Conservation (phyloP, 2,888 invertebrate species). For the Nebria brevicollis region DNA sequence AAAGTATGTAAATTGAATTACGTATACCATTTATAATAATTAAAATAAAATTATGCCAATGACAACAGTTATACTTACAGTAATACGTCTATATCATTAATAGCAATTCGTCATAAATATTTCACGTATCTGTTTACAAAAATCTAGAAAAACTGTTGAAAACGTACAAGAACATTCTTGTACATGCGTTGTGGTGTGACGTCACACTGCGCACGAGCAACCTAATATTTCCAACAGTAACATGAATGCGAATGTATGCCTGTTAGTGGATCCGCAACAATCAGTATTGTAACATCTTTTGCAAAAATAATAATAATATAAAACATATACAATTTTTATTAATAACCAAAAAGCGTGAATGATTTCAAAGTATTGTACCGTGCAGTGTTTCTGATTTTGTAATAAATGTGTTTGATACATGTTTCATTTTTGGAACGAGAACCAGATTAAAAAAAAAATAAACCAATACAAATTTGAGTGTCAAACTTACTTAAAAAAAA, state of each 20-base stretch:
- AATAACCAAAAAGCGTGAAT: constrained; percentile 18
- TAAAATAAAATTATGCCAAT: too few relatives aligned
- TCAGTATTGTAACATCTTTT: constrained; percentile 27
- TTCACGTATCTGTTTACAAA: neutral
- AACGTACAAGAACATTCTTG: constrained; percentile 17
- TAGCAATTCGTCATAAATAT: neutral
- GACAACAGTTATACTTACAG: neutral
- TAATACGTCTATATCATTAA: neutral
- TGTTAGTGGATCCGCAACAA: constrained; percentile 41
- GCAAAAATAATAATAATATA: neutral
- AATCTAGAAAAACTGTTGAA: constrained; percentile 9
- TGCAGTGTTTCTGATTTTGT: constrained; percentile 5
- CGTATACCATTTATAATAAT: too few relatives aligned
- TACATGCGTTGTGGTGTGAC: constrained; percentile 36
- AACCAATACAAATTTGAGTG: constrained; percentile 17
- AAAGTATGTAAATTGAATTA: too few relatives aligned
- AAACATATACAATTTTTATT: neutral
- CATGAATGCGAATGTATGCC: constrained; percentile 22
- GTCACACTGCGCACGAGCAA: constrained; percentile 36
- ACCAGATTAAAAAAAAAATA: constrained; percentile 34
- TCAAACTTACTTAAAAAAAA: constrained; percentile 5
- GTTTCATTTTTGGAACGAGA: constrained; percentile 38
- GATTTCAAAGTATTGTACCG: constrained; percentile 12
- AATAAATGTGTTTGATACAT: constrained; percentile 36
- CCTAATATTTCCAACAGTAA: constrained; percentile 27